phyloP scores from a whole-genome alignment of 2,113 vertebrate genomes.

The Phrynosoma blainvillii region DNA sequence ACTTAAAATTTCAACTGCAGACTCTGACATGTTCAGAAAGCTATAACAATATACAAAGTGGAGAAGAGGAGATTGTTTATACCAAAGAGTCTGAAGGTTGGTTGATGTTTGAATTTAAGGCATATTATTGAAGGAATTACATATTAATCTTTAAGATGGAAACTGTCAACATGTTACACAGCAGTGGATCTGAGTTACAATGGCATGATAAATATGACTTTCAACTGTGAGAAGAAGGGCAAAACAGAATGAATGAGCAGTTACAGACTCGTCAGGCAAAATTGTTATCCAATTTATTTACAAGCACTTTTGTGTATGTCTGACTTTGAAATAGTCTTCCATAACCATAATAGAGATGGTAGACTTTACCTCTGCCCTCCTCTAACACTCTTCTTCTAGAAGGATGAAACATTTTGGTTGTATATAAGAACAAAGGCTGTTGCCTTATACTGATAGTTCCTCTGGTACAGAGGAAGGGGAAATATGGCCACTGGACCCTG shows the following conservation, averaged over 20 bases:
- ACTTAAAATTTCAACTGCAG: slow-evolving; percentile 47
- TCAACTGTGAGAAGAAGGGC: slow-evolving; percentile 46
- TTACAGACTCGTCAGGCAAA: slow-evolving; percentile 50
- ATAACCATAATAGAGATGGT: background rate
- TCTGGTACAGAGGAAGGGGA: background rate
- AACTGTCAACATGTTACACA: slow-evolving; percentile 52
- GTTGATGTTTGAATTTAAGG: slow-evolving; percentile 47
- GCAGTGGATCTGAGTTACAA: slow-evolving; percentile 60
- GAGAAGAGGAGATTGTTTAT: slow-evolving; percentile 34
- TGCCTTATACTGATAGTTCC: background rate
- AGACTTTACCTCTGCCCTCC: background rate
- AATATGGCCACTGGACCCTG: background rate
- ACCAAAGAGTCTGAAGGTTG: slow-evolving; percentile 47
- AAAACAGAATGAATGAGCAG: slow-evolving; percentile 44
- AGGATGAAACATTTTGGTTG: background rate
- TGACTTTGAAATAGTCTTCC: slow-evolving; percentile 42
- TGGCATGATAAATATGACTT: slow-evolving; percentile 58
- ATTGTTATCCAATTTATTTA: background rate
- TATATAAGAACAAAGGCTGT: background rate
- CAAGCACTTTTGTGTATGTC: slow-evolving; percentile 48
- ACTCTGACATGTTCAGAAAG: slow-evolving; percentile 50
- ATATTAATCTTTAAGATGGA: slow-evolving; percentile 59
- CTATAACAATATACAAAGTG: slow-evolving; percentile 47
- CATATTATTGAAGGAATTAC: slow-evolving; percentile 49
- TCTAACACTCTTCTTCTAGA: background rate